Conservation (phyloP, 2,888 invertebrate species). For the Andrena praecox region DNA sequence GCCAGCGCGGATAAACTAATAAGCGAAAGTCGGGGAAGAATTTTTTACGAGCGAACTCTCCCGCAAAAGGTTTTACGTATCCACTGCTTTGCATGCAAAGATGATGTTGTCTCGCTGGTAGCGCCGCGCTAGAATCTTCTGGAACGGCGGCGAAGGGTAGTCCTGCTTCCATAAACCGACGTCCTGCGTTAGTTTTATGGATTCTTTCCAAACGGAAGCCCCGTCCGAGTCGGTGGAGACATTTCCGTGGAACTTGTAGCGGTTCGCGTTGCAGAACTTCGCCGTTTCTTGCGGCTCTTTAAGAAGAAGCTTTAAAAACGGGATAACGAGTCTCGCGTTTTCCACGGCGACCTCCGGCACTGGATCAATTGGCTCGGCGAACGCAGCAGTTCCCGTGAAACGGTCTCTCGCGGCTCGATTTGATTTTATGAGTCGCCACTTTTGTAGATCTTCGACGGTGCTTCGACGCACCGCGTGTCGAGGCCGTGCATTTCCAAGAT, state of each 20-base stretch:
- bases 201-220: constrained; percentile 53
- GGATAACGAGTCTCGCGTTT: constrained; percentile 32
- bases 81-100: constrained; percentile 13
- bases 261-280: constrained; percentile 36
- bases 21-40: constrained; percentile 22
- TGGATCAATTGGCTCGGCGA: constrained; percentile 20
- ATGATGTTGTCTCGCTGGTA: constrained; percentile 6
- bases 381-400: constrained; percentile 15
- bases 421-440: constrained; percentile 5
- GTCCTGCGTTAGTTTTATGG: constrained; percentile 44
- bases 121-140: constrained; percentile 7
- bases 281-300: constrained; percentile 10
- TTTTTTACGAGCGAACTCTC: constrained; percentile 18
- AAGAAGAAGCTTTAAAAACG: constrained; percentile 30
- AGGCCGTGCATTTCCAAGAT: not conserved
- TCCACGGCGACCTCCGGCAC: constrained; percentile 5
- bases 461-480: not conserved
- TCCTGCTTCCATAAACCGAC: constrained; percentile 43
- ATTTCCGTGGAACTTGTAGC: constrained; percentile 22
- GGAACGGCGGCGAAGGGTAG: not conserved
- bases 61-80: constrained; percentile 18
- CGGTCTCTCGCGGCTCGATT: constrained; percentile 16
- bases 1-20: constrained; percentile 29
- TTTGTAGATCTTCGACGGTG: constrained; percentile 10
- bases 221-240: constrained; percentile 1